These are phyloP conservation scores for Platanista minor DNA, from an alignment of 2,113 vertebrate species.

Conservation along the genomic window DNA sequence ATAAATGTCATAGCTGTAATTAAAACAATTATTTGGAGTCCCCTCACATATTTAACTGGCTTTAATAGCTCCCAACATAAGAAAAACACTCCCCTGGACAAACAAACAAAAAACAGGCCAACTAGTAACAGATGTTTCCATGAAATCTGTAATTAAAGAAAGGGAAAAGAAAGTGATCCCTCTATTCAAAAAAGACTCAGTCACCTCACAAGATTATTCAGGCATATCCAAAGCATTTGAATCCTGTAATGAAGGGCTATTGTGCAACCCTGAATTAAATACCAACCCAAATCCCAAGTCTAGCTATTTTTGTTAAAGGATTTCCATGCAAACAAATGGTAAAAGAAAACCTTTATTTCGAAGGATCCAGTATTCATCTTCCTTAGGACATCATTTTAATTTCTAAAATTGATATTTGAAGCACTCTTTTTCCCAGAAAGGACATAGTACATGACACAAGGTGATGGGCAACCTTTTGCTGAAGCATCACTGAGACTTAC, in stretches of 20 bases:
- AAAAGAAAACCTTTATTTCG: not conserved
- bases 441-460: not conserved
- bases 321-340: constrained; percentile 15
- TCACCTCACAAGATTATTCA: not conserved
- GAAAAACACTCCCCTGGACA: not conserved
- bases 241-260: not conserved
- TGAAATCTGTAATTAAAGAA: not conserved
- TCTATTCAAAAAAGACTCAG: not conserved
- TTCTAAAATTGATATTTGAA: constrained; percentile 41
- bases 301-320: not conserved
- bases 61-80: not conserved
- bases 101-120: not conserved
- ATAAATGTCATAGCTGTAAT: not conserved
- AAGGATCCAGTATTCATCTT: not conserved
- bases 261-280: constrained; percentile 32
- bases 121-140: not conserved
- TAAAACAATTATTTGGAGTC: not conserved
- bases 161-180: not conserved
- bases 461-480: not conserved
- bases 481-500: not conserved
- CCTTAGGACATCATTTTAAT: constrained; percentile 40
- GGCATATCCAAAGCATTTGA: not conserved
- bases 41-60: not conserved
- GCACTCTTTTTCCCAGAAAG: not conserved
- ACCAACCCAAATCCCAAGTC: not conserved